Conservation (phyloP, 2,113 vertebrate genomes). For the Mus spicilegus region DNA sequence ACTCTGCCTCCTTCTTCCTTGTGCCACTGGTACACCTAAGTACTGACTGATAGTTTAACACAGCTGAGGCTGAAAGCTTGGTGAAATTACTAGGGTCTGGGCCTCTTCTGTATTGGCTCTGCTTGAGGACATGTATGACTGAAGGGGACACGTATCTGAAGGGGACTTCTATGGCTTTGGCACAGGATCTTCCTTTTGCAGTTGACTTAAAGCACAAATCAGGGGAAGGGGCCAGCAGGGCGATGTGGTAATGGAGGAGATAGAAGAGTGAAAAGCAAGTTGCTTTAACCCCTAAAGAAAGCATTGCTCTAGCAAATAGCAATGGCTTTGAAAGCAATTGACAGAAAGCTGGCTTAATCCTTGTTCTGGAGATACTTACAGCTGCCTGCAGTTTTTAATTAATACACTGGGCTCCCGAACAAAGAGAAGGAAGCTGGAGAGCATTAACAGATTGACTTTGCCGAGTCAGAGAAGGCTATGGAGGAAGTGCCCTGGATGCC, state of each 20-base stretch:
- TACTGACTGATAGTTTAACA: neutral
- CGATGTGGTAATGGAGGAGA: constrained; percentile 23
- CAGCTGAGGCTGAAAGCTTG: neutral
- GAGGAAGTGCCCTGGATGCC: neutral
- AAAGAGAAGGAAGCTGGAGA: constrained; percentile 48
- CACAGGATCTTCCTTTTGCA: neutral
- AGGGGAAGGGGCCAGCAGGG: neutral
- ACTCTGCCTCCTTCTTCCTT: neutral
- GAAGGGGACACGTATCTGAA: too few relatives aligned
- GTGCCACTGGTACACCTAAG: neutral
- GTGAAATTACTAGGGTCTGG: neutral
- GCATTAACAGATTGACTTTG: constrained; percentile 49
- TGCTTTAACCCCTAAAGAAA: constrained; percentile 70
- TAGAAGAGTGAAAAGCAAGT: constrained; percentile 24
- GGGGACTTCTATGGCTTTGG: fast-evolving
- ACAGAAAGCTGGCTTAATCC: constrained; percentile 73
- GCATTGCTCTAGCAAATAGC: constrained; percentile 50
- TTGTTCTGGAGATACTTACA: constrained; percentile 43
- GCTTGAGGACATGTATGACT: neutral
- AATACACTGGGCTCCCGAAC: constrained; percentile 61
- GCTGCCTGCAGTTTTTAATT: constrained; percentile 77
- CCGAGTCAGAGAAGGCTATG: neutral
- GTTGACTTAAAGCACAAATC: neutral
- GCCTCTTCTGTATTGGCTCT: neutral
- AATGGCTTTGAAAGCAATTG: constrained; percentile 61